Evolutionary conservation across 2,888 invertebrate species (phyloP), one percentile per base, ranked within the genome.

Genomic region (Andrena marginata): DNA sequence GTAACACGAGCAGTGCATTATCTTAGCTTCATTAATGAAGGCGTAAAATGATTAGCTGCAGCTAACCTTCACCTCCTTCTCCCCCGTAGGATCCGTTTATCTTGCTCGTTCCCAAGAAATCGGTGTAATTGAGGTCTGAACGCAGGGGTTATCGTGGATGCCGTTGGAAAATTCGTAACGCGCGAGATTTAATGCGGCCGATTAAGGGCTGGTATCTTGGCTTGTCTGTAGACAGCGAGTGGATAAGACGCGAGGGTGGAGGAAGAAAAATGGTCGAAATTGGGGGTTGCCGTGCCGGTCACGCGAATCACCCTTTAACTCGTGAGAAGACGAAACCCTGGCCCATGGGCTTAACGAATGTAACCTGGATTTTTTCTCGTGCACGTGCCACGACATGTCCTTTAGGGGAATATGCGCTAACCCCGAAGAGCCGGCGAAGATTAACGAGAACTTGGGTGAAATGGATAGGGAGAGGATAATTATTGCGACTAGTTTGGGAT

Each of bases 241-340:
- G 84, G 80, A 84, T 84, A 84, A 81, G 70, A 70, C 65, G 48
- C 70, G 68, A 56, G 75, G 63, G 42, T 8, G 60, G 29, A 10
- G 72, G 56, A 79, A 84, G 82, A 85, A 78, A 85, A 84, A 85
- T 81, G 84, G 68, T 48, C 70, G 72, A 78, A 85, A 83, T 85
- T 77, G 73, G 74, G 49, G 82, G 70, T 77, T 74, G 82, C 56
- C 73, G 71, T 51, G 35, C 42, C 16, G 49, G 84, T 84, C 84
- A 85, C 84, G 85, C 85, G 84, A 85, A 77, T 71, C 64, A 56
- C 80, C 80, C 42, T 84, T 84, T 79, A 73, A 54, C 69, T 63
- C 59, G 42, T 26, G 49, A 7, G 64, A 49, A 69, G 75, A 79
- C 75, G 29, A 78, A 76, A 65, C 76, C 49, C 6, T 42, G 5